Percentiles rank a stretch among this genome's conserved stretches.
Conservation (phyloP, 2,113 vertebrate genomes). For the Phaetusa simplex region DNA sequence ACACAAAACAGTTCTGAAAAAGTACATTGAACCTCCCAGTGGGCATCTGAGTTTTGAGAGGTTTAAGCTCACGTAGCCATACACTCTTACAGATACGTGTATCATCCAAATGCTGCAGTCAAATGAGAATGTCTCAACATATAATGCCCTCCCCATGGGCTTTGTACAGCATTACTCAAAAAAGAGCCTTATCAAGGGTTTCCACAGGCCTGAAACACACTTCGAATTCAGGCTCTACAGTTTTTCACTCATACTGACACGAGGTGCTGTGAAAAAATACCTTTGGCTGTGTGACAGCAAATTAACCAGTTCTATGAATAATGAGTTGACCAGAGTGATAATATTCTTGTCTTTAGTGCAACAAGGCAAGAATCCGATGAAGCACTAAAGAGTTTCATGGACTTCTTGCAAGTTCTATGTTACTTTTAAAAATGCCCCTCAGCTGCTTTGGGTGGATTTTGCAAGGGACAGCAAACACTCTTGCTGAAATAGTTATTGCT, state of each 20-base stretch:
- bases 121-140: neutral
- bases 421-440: neutral
- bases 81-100: rapidly evolving
- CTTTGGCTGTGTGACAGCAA: neutral
- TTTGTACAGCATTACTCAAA: neutral
- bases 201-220: neutral
- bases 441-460: neutral
- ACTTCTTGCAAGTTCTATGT: neutral
- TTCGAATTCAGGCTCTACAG: neutral
- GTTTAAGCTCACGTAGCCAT: neutral
- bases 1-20: neutral
- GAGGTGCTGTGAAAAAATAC: neutral
- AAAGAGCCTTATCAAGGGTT: neutral
- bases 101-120: neutral
- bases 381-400: neutral
- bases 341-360: neutral
- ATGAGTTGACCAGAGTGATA: neutral
- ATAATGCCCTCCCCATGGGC: neutral
- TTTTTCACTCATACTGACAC: neutral
- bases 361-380: neutral
- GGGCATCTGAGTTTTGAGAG: neutral
- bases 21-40: neutral
- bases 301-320: neutral
- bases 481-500: neutral
- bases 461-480: neutral